Evolutionary conservation across 2,888 invertebrate genomes (phyloP).

Genomic region (Dysmachus trigonus): DNA sequence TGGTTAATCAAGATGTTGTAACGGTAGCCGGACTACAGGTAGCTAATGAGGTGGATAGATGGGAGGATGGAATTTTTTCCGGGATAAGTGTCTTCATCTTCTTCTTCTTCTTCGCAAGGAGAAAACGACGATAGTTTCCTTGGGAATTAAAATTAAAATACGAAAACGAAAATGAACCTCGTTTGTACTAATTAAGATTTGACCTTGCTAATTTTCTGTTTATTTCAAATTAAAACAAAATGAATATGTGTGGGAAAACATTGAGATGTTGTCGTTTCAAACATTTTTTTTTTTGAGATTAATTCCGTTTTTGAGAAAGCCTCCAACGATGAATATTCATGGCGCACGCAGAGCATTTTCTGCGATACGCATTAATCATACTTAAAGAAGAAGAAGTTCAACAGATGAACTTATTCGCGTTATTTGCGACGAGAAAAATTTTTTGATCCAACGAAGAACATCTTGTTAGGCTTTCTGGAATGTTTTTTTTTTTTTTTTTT

Average conservation of each 20-base stretch:
- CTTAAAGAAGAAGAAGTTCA: conserved; percentile 27
- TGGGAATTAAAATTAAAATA: neutral
- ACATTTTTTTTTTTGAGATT: neutral
- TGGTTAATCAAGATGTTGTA: conserved; percentile 29
- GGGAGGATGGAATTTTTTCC: neutral
- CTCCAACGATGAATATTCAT: conserved; percentile 28
- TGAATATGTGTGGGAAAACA: neutral
- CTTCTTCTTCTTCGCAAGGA: neutral
- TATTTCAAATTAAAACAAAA: neutral
- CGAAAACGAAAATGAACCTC: neutral
- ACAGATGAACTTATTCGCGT: neutral
- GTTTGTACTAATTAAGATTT: conserved; percentile 26
- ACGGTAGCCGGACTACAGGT: conserved; percentile 27
- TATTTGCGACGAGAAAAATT: neutral
- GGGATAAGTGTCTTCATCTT: neutral
- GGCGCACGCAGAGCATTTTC: neutral
- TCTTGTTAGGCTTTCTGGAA: neutral
- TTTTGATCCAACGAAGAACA: neutral
- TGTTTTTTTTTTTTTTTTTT: too few species aligned
- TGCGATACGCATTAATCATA: conserved; percentile 21
- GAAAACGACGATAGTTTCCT: neutral
- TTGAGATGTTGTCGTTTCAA: neutral
- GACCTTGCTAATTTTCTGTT: conserved; percentile 24
- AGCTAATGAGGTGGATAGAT: conserved; percentile 21
- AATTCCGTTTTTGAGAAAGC: neutral